Conservation (phyloP, 2,888 invertebrate species). For the Amaurobius ferox region DNA sequence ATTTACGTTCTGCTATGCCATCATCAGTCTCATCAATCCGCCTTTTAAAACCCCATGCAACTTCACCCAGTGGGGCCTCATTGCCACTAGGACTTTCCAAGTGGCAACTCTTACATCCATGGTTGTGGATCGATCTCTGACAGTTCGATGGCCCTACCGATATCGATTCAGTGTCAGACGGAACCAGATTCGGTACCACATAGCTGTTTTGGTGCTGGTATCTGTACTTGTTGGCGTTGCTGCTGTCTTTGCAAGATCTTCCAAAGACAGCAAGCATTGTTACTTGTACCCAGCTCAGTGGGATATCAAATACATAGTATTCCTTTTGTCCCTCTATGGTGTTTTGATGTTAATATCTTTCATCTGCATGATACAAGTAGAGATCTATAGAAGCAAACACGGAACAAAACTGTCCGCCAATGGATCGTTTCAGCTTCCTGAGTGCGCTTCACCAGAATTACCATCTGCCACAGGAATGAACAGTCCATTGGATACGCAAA, state of each 20-base stretch:
- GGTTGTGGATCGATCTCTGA: slow-evolving; percentile 79
- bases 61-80: slow-evolving; percentile 79
- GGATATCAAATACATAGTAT: slow-evolving; percentile 79
- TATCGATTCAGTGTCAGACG: slow-evolving; percentile 77
- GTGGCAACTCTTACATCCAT: slow-evolving; percentile 80
- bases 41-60: slow-evolving; percentile 77
- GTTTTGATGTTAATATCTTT: slow-evolving; percentile 79
- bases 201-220: slow-evolving; percentile 80
- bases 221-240: slow-evolving; percentile 81
- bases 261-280: slow-evolving; percentile 75
- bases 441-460: slow-evolving; percentile 74
- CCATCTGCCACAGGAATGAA: slow-evolving; percentile 75
- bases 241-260: slow-evolving; percentile 78
- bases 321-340: slow-evolving; percentile 80
- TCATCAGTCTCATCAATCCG: slow-evolving; percentile 70
- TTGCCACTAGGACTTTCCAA: slow-evolving; percentile 80
- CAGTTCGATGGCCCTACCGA: slow-evolving; percentile 76
- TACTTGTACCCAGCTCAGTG: slow-evolving; percentile 79
- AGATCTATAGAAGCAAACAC: slow-evolving; percentile 47
- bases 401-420: slow-evolving; percentile 31
- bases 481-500: slow-evolving; percentile 73
- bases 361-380: slow-evolving; percentile 78
- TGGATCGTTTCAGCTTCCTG: slow-evolving; percentile 55
- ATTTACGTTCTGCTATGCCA: slow-evolving; percentile 74
- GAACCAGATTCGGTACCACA: slow-evolving; percentile 79